These are phyloP conservation scores for Hormaphis cornu DNA, from an alignment of 1,140 invertebrate genomes.

Conservation along the genomic window DNA sequence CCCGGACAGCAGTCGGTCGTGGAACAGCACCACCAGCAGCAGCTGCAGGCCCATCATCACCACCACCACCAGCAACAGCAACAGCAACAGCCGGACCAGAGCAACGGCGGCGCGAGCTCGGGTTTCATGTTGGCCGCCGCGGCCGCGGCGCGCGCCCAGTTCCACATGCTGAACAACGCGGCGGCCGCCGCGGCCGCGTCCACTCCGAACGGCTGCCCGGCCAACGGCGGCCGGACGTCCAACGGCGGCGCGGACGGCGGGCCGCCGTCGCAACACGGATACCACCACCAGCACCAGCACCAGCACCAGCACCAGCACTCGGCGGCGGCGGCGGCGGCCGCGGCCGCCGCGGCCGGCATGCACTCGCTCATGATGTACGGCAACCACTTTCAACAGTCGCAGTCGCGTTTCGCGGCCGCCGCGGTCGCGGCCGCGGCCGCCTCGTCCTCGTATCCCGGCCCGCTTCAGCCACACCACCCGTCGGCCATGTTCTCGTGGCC, in stretches of 20 bases:
- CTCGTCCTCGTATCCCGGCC: neutral
- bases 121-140: constrained; percentile 26
- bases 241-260: neutral
- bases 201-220: neutral
- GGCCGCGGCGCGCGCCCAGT: constrained; percentile 1
- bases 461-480: neutral
- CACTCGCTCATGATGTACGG: constrained; percentile 24
- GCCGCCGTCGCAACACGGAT: neutral
- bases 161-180: constrained; percentile 22
- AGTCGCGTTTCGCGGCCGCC: constrained; percentile 5
- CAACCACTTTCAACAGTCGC: constrained; percentile 13
- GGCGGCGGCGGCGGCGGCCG: neutral
- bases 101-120: neutral
- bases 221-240: neutral
- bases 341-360: constrained; percentile 11
- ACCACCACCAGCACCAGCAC: neutral
- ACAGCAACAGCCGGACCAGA: neutral
- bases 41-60: neutral
- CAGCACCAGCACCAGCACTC: constrained; percentile 15
- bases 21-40: constrained; percentile 6
- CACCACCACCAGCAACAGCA: neutral
- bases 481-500: constrained; percentile 1
- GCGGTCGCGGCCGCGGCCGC: neutral
- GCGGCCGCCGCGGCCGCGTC: neutral
- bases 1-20: constrained; percentile 1